Evolutionary conservation across 2,888 invertebrate species (phyloP).

Genomic region (Orthosia cruda): DNA sequence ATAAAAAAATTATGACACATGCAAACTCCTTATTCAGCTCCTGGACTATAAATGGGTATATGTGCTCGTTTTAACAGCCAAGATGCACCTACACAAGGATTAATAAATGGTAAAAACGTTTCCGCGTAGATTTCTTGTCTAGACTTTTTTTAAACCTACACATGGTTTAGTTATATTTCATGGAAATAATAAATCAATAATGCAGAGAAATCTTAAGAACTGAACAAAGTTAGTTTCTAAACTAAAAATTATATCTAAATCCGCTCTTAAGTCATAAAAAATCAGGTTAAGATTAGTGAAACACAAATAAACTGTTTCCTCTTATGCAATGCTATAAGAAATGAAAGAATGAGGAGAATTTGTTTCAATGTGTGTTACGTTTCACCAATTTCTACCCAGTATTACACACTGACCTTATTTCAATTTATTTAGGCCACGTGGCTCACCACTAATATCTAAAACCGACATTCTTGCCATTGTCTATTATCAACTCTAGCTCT

Average conservation of each 20-base stretch:
- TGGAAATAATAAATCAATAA: background rate
- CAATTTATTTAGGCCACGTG: too few species aligned
- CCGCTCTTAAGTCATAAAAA: too few species aligned
- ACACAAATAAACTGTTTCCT: too few species aligned
- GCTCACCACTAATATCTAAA: background rate
- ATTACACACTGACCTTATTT: too few species aligned
- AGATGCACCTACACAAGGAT: conserved; percentile 55
- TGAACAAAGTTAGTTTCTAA: too few species aligned
- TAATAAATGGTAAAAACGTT: conserved; percentile 33
- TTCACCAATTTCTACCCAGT: background rate
- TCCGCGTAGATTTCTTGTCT: conserved; percentile 35
- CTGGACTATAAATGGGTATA: conserved; percentile 46
- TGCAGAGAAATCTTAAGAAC: background rate
- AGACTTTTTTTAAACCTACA: conserved; percentile 27
- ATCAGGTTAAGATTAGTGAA: too few species aligned
- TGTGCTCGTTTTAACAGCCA: conserved; percentile 31
- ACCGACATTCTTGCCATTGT: background rate
- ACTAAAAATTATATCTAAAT: too few species aligned
- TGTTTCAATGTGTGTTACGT: background rate
- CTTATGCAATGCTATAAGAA: background rate
- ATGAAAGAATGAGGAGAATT: background rate
- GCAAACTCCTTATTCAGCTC: conserved; percentile 29
- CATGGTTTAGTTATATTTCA: background rate
- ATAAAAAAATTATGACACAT: conserved; percentile 52
- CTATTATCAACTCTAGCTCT: background rate